phyloP scores from a whole-genome alignment of 2,113 vertebrate species.

The Odocoileus virginianus region DNA sequence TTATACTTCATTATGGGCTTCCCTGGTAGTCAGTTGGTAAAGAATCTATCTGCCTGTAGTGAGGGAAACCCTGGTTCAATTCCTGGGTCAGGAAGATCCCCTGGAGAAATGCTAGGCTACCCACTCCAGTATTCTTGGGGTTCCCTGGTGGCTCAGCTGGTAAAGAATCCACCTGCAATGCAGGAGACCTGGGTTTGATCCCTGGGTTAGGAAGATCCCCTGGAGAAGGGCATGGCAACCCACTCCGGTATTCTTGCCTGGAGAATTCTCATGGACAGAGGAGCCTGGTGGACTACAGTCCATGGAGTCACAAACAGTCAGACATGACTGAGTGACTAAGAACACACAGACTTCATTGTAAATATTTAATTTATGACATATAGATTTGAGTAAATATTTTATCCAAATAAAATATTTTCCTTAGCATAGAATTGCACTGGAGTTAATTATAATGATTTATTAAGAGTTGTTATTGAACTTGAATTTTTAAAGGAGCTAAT shows the following conservation, averaged over 20 bases:
- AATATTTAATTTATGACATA: neutral
- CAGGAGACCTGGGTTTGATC: neutral
- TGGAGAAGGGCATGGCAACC: neutral
- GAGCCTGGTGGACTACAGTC: neutral
- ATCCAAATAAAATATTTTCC: constrained; percentile 7
- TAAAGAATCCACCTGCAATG: too few species aligned
- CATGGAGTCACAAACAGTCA: neutral
- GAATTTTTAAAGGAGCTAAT: neutral
- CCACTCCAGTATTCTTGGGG: neutral
- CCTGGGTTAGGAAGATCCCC: neutral
- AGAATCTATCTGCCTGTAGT: neutral
- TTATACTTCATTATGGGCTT: neutral
- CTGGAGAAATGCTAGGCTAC: neutral
- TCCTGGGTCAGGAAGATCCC: neutral
- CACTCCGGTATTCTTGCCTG: neutral
- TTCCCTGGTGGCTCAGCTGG: neutral
- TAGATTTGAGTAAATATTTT: neutral
- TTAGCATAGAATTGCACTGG: neutral
- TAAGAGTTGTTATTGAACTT: neutral
- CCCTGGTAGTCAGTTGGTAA: neutral
- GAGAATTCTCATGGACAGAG: neutral
- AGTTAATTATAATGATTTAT: neutral
- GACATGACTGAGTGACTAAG: neutral
- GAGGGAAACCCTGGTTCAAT: neutral
- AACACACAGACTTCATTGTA: neutral